Base-by-base conservation (phyloP, 2,797 vertebrate species). In the Sparus aurata region DNA sequence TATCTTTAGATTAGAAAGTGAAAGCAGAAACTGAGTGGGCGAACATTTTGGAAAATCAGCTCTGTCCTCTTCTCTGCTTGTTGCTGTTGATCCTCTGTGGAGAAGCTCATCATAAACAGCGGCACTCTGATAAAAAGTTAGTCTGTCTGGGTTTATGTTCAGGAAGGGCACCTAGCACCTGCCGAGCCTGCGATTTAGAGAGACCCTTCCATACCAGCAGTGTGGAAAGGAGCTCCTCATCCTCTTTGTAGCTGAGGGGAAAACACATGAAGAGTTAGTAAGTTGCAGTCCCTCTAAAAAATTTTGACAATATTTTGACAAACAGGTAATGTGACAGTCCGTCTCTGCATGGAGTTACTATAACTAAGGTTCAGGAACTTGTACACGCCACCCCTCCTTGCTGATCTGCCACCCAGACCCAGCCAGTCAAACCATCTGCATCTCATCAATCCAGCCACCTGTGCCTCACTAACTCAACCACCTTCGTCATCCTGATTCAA, bases 201-300 rank as follows among this genome's bases (percentile, higher is more conserved):
- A 93, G 74, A n/a, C 68, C 86, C 17, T 75, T 92, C 93, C 93
- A 95, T 11, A 3, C 45, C 72, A 95, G 82, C 71, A 95, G 74
- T 2, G 4, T 12, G 0, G 60, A 47, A 15, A 94, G 73, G 1
- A 88, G 79, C 47, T 83, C 9, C 55, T 55, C 12, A 53, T 86
- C 86, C 16, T 76, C 43, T 0, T 89, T 93, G 79, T 4, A 76
- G 58, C 3, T 18, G 49, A 61, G 11, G 60, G 23, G n/a, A 75
- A 69, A 73, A 69, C 5, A 61, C n/a, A n/a, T 6, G 5, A 18
- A 3, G 3, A 57, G 53, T 75, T n/a, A 27, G 12, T 20, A 1
- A 43, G 17, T 6, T 4, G 34, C 2, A 59, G n/a, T 55, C 77
- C 50, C 22, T 22, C 22, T 18, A 23, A 27, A 27, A 2, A 27